Base-by-base conservation (phyloP, 2,797 vertebrate species). In the Amniataba percoides region DNA sequence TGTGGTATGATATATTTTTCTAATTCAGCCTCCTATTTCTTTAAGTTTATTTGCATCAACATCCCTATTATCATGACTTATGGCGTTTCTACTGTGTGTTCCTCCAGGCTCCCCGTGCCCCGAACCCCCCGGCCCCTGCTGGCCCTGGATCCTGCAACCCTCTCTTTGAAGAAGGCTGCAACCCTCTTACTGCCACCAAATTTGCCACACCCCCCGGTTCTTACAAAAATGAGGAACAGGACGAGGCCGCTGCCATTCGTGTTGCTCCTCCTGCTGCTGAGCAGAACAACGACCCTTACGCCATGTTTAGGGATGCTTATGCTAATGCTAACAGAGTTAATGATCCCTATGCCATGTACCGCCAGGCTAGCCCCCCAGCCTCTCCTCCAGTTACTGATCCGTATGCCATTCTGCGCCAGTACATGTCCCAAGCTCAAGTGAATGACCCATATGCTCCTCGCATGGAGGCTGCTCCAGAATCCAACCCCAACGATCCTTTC, bases 131-230 rank as follows among this genome's bases (percentile, higher is more conserved):
- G 0, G 78, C 89, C 43, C 77, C 78, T 0, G 85, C 92, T 19
- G 90, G 89, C 7, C 90, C 92, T 1, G 93, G 94, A 67, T 94
- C 93, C 61, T 96, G 96, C 87, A 96, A 96, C 85, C 95, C 95
- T 31, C 82, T 96, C 21, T 93, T 78, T 40, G 95, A 96, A 21
- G 93, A 95, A 0, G 90, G 92, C 59, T 96, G 96, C 89, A 96
- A 95, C 84, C 95, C 95, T 5, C 90, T 96, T 1, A 94, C 91
- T 0, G 94, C 93, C 56, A 92, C 88, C 68, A 93, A 56, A 74
- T 92, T 88, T 40, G 59, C 92, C 25, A 10, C 65, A 1, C 78
- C 91, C 14, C 91, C 92, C 8, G 78, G 91, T 15, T 34, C 90
- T 1, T 93, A 88, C 71, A 87, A 78, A 65, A 78, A 72, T 0